phyloP scores from a whole-genome alignment of 2,888 invertebrate species.

The Epirrita christyi region DNA sequence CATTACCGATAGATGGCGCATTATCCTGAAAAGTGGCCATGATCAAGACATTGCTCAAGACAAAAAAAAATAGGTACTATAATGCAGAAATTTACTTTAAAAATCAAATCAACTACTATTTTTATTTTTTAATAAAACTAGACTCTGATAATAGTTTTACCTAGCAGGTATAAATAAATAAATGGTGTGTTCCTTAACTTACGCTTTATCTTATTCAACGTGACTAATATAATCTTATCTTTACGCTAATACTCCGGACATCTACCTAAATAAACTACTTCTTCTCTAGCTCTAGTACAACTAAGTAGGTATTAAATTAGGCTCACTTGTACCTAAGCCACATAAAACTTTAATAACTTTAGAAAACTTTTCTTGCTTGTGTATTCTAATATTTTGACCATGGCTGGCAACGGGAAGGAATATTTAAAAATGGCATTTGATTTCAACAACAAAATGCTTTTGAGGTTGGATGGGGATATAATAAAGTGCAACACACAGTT shows the following conservation, averaged over 20 bases:
- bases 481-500: constrained; percentile 51
- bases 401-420: constrained; percentile 32
- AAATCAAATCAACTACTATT: not conserved
- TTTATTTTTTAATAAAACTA: too few species aligned
- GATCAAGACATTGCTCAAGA: too few species aligned
- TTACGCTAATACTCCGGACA: not conserved
- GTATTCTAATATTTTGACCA: constrained; percentile 3
- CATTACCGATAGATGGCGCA: constrained; percentile 9
- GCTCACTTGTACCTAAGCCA: not conserved
- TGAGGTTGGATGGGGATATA: constrained; percentile 52
- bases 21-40: not conserved
- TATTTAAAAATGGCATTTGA: constrained; percentile 52
- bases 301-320: not conserved
- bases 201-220: not conserved
- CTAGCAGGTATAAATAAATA: too few species aligned
- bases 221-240: constrained; percentile 15
- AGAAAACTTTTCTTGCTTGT: not conserved
- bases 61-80: too few species aligned
- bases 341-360: not conserved
- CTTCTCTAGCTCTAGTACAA: not conserved
- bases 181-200: not conserved
- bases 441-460: constrained; percentile 48
- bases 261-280: not conserved
- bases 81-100: too few species aligned
- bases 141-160: too few species aligned